Conservation (phyloP, 2,888 invertebrate genomes). For the Peribatodes rhomboidaria region DNA sequence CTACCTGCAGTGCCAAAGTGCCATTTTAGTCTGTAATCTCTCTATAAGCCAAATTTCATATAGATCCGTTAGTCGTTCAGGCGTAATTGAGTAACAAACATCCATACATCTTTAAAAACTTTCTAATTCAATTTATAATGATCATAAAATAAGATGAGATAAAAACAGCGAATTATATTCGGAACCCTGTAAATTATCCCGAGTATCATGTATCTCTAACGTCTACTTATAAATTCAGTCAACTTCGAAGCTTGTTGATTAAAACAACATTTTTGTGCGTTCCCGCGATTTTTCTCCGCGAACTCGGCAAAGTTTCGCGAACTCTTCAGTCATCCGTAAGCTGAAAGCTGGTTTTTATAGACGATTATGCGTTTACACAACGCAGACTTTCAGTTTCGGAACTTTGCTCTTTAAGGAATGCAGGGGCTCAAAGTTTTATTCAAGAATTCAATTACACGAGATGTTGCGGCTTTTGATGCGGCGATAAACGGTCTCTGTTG, state of each 20-base stretch:
- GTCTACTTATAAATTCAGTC: conserved; percentile 18
- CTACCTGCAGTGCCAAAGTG: too few species aligned
- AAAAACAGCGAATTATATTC: background rate
- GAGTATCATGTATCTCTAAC: conserved; percentile 31
- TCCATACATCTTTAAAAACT: too few species aligned
- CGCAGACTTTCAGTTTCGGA: conserved; percentile 51
- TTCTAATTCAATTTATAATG: too few species aligned
- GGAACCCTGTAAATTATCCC: background rate
- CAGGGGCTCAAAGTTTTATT: conserved; percentile 48
- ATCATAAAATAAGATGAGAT: background rate
- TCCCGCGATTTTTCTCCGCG: conserved; percentile 49
- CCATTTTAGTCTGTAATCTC: too few species aligned
- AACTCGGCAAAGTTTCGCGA: conserved; percentile 43
- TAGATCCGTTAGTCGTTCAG: too few species aligned
- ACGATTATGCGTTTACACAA: conserved; percentile 62
- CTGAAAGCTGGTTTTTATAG: conserved; percentile 53
- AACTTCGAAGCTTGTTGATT: conserved; percentile 64
- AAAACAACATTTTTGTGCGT: conserved; percentile 68
- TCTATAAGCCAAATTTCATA: too few species aligned
- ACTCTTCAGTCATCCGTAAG: conserved; percentile 43
- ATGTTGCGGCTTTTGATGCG: conserved; percentile 42
- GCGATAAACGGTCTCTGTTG: conserved; percentile 20
- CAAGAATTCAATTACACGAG: conserved; percentile 47
- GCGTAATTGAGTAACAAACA: too few species aligned
- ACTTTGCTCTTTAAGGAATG: conserved; percentile 51